Evolutionary conservation across 2,113 vertebrate genomes (phyloP), one percentile per base, ranked within the genome.

Genomic region (Sebastes schlegelii): DNA sequence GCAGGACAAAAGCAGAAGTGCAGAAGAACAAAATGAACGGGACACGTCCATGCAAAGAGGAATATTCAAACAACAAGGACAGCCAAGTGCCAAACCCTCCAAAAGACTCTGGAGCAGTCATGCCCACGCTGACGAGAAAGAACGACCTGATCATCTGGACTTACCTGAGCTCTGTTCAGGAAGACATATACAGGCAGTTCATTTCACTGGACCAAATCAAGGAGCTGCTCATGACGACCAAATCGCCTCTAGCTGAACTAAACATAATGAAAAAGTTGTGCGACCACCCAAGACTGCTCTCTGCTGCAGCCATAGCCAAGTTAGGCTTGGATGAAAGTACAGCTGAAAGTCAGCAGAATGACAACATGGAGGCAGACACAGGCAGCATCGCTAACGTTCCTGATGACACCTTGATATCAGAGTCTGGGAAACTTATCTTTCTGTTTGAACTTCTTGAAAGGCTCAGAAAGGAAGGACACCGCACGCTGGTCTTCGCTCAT

Each of bases 121-220:
- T 98, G 96, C 97, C 97, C 6, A 94, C 95, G 2, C 94, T 99
- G 77, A 97, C 93, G 0, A 95, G 97, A 61, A 99, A 99, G 91
- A 99, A 99, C 12, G 98, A 99, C 84, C 95, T 99, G 65, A 97
- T 99, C 7, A 95, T 99, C 14, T 99, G 98, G 98, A 97, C 98
- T 7, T 97, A 96, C 84, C 94, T 99, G 87, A 94, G 97, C 14
- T 77, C 94, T 0, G 86, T 96, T 68, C 98, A 99, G 91, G 97
- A 99, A 88, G 95, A 99, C 83, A 97, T 99, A 57, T 99, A 99
- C 89, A 92, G 95, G 61, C 97, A 97, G 90, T 99, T 99, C 64
- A 92, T 99, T 19, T 96, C 96, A 4, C 84, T 99, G 74, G 98
- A 99, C 63, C 96, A 97, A 0, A 96, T 99, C 86, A 97, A 98